Evolutionary conservation across 2,797 vertebrate species (phyloP).

Genomic region (Aselliscus stoliczkanus): DNA sequence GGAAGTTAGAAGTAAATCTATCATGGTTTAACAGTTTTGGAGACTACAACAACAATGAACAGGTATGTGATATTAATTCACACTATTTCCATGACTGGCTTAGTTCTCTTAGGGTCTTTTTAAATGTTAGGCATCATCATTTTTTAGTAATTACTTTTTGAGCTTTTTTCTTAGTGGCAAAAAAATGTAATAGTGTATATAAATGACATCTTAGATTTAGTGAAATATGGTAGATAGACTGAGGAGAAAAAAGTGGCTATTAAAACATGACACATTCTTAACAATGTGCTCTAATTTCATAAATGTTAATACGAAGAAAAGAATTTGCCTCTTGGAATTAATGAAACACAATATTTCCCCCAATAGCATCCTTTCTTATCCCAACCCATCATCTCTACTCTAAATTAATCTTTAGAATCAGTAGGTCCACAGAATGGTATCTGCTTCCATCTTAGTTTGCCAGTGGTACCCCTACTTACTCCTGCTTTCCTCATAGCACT

Average conservation of each 20-base stretch:
- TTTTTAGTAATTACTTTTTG: not conserved
- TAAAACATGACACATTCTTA: not conserved
- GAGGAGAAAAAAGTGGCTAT: not conserved
- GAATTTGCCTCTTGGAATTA: not conserved
- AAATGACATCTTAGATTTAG: not conserved
- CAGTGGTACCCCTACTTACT: not conserved
- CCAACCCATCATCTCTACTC: not conserved
- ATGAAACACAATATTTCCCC: not conserved
- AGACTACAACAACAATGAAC: not conserved
- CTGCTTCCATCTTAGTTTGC: not conserved
- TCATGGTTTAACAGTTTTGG: not conserved
- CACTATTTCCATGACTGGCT: not conserved
- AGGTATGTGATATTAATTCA: not conserved
- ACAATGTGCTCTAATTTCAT: not conserved
- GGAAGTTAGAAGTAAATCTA: not conserved
- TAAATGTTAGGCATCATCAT: not conserved
- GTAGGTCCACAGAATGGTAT: not conserved
- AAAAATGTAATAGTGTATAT: not conserved
- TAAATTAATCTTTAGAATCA: not conserved
- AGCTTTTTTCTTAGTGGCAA: not conserved
- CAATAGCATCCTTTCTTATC: not conserved
- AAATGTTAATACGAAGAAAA: not conserved
- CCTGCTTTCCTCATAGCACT: not conserved
- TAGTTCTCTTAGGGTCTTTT: not conserved
- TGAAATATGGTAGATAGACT: not conserved